Conservation (phyloP, 2,888 invertebrate species). For the Coelinius sp. region DNA sequence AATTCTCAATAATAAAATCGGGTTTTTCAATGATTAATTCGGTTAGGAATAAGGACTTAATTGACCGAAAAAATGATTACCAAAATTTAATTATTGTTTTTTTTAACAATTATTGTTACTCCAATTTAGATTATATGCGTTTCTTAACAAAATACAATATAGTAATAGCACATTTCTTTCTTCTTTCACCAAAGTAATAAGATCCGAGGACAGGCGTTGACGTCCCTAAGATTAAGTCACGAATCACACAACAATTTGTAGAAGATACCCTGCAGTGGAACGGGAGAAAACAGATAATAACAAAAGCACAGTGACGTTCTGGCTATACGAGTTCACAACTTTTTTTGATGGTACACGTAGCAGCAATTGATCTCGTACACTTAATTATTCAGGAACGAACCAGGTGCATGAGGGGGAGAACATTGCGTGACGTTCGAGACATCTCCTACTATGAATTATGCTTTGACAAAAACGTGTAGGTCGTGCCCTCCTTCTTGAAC, state of each 20-base stretch:
- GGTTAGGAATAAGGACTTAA: too few relatives aligned
- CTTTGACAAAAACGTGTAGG: conserved; percentile 52
- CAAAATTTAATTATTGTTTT: too few relatives aligned
- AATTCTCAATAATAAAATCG: too few relatives aligned
- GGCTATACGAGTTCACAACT: not conserved
- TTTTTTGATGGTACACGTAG: not conserved
- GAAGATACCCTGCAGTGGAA: conserved; percentile 14
- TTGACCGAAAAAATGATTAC: too few relatives aligned
- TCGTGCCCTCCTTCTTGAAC: conserved; percentile 37
- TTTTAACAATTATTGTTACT: too few relatives aligned
- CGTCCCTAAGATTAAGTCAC: not conserved
- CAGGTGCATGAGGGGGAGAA: not conserved
- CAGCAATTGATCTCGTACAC: not conserved
- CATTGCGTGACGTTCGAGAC: conserved; percentile 53
- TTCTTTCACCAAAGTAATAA: not conserved
- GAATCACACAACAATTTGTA: conserved; percentile 33
- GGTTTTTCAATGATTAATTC: too few relatives aligned
- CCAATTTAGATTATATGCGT: too few relatives aligned
- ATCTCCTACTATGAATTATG: conserved; percentile 53
- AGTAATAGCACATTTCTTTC: not conserved
- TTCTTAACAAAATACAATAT: too few relatives aligned
- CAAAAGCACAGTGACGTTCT: conserved; percentile 26
- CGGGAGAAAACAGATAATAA: not conserved
- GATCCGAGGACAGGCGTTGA: not conserved
- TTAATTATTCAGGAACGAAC: conserved; percentile 9